phyloP scores from a whole-genome alignment of 2,113 vertebrate genomes.

The Pachycephala philippinensis region DNA sequence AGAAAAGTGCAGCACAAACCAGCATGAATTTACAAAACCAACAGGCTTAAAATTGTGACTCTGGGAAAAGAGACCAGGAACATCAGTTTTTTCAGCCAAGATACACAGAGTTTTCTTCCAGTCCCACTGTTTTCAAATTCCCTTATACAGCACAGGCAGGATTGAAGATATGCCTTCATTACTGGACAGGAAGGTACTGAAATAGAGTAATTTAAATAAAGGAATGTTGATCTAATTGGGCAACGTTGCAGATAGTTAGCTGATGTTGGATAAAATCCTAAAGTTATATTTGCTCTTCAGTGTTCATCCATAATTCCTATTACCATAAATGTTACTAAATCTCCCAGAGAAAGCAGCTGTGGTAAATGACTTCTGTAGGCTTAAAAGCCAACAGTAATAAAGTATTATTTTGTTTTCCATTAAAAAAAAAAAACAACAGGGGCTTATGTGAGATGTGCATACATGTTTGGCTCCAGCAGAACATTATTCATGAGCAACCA shows the following conservation, averaged over 20 bases:
- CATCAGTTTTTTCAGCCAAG: slow-evolving; percentile 7
- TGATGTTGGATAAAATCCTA: slow-evolving; percentile 29
- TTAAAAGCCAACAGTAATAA: slow-evolving; percentile 12
- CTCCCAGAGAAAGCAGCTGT: slow-evolving; percentile 5
- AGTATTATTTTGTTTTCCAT: slow-evolving; percentile 1
- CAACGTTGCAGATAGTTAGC: not conserved
- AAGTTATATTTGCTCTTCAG: slow-evolving; percentile 3
- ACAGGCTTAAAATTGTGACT: not conserved
- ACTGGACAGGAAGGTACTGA: not conserved
- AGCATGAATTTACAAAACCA: slow-evolving; percentile 26
- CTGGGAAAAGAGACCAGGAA: not conserved
- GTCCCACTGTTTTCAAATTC: not conserved
- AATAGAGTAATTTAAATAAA: slow-evolving; percentile 1
- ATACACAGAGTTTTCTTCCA: slow-evolving; percentile 9
- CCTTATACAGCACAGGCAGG: not conserved
- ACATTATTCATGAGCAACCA: not conserved
- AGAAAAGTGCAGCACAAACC: not conserved
- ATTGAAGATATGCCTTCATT: not conserved
- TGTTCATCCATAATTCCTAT: not conserved
- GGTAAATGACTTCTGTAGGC: not conserved
- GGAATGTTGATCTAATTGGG: not conserved
- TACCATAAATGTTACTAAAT: slow-evolving; percentile 16
- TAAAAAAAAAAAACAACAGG: not conserved
- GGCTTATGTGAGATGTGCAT: not conserved
- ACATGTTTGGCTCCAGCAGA: not conserved